phyloP scores from a whole-genome alignment of 2,888 invertebrate species.

The Hybos culiciformis region DNA sequence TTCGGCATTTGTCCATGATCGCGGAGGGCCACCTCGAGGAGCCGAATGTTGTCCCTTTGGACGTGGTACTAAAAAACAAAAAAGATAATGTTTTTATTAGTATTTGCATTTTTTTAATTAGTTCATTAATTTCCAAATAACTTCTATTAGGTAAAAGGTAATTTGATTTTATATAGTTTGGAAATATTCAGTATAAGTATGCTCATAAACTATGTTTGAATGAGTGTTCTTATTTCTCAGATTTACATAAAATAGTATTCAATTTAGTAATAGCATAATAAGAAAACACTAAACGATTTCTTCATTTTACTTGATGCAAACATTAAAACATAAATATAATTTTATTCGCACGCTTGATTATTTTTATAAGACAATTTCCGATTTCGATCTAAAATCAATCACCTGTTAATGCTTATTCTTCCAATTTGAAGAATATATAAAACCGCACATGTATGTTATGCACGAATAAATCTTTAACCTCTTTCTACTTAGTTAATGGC shows the following conservation, averaged over 20 bases:
- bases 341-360: too few relatives aligned
- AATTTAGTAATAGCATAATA: too few relatives aligned
- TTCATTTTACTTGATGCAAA: too few relatives aligned
- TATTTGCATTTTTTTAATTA: background rate
- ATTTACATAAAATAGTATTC: too few relatives aligned
- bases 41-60: constrained; percentile 87
- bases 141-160: background rate
- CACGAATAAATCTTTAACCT: background rate
- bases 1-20: constrained; percentile 87
- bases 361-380: background rate
- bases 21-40: constrained; percentile 76
- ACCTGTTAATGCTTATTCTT: background rate
- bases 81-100: background rate
- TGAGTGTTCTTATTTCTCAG: too few relatives aligned
- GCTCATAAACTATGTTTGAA: too few relatives aligned
- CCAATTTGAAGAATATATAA: too few relatives aligned
- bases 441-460: background rate
- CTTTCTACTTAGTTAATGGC: too few relatives aligned
- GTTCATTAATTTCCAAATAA: background rate
- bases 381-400: background rate
- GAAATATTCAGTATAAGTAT: too few relatives aligned
- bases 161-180: too few relatives aligned
- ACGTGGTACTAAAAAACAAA: constrained; percentile 48
- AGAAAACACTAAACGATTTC: background rate
- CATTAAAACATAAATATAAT: too few relatives aligned